phyloP scores from a whole-genome alignment of 2,888 invertebrate genomes.

The Adineta ricciae region DNA sequence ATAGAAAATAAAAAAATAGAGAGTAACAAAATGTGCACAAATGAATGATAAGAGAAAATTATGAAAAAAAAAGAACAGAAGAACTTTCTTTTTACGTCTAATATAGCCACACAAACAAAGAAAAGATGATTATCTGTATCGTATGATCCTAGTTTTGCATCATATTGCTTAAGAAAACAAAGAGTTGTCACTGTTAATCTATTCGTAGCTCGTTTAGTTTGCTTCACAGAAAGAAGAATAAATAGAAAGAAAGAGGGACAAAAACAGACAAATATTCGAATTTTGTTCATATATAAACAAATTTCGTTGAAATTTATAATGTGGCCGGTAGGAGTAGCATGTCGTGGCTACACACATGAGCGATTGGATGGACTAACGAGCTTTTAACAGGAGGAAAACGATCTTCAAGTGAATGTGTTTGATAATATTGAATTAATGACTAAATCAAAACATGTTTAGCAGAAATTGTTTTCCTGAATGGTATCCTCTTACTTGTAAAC shows the following conservation, averaged over 20 bases:
- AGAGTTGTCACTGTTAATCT: neutral
- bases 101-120: neutral
- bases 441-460: neutral
- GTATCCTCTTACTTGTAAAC: neutral
- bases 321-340: neutral
- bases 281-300: neutral
- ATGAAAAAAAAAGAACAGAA: neutral
- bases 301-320: neutral
- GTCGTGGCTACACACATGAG: neutral
- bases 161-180: neutral
- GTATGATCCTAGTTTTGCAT: neutral
- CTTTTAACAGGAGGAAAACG: conserved; percentile 21
- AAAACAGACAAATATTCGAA: neutral
- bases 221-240: neutral
- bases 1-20: conserved; percentile 7
- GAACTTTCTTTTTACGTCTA: neutral
- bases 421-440: conserved; percentile 6
- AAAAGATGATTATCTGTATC: neutral
- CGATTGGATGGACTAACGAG: neutral
- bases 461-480: neutral
- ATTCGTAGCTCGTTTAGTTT: neutral
- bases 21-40: neutral
- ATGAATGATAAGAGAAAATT: neutral
- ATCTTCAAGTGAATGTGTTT: conserved; percentile 18
- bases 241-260: neutral